Percentiles rank a stretch among this genome's conserved stretches.
phyloP scores from a whole-genome alignment of 2,888 invertebrate genomes.

The Sarcophaga variegata region DNA sequence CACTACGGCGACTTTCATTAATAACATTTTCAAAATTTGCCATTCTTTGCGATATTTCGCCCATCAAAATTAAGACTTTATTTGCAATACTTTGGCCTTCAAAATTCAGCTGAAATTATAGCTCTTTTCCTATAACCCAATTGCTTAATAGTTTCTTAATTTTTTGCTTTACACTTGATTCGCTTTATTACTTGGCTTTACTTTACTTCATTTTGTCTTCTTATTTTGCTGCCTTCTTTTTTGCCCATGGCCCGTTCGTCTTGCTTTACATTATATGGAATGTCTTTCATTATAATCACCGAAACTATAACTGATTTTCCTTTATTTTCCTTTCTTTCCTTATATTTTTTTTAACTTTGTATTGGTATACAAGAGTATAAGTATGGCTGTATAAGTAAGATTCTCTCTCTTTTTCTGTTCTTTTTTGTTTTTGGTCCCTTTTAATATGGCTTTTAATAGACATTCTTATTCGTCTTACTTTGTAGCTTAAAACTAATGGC shows the following conservation, averaged over 20 bases:
- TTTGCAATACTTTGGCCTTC: background rate
- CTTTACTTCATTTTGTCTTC: background rate
- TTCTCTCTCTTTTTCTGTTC: background rate
- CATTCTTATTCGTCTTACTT: slow-evolving; percentile 53
- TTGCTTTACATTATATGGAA: slow-evolving; percentile 19
- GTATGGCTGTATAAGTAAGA: background rate
- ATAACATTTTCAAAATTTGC: too few relatives aligned
- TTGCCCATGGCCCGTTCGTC: background rate
- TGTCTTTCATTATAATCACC: slow-evolving; percentile 57
- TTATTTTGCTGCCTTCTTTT: background rate
- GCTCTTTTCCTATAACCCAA: background rate
- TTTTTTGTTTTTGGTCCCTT: background rate
- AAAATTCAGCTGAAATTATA: background rate
- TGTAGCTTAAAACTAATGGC: slow-evolving; percentile 57
- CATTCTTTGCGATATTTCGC: too few relatives aligned
- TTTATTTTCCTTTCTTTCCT: background rate
- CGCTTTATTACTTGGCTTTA: background rate
- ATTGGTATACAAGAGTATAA: too few relatives aligned
- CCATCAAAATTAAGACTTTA: too few relatives aligned
- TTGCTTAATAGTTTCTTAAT: background rate
- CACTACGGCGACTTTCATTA: too few relatives aligned
- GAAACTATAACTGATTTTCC: slow-evolving; percentile 40
- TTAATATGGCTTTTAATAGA: slow-evolving; percentile 56
- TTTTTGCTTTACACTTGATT: background rate
- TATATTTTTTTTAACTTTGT: too few relatives aligned